phyloP scores from a whole-genome alignment of 2,797 vertebrate species.

The Tauraco hartlaubi region DNA sequence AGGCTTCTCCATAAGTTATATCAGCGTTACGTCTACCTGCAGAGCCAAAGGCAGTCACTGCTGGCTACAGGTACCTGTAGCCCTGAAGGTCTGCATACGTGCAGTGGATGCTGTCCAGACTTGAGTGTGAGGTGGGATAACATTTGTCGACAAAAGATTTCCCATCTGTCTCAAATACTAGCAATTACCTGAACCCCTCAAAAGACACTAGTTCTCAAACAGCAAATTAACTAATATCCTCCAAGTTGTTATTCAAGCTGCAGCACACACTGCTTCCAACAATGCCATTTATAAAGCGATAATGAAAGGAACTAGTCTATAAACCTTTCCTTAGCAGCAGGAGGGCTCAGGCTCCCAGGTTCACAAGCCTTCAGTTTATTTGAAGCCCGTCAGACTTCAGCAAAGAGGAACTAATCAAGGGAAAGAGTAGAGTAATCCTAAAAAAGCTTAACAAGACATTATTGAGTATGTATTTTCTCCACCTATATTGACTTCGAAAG shows the following conservation, averaged over 20 bases:
- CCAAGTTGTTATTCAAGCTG: background rate
- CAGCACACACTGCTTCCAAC: slow-evolving; percentile 33
- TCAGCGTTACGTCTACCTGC: background rate
- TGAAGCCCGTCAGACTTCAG: slow-evolving; percentile 47
- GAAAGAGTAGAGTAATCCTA: background rate
- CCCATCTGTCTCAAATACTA: background rate
- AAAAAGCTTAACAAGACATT: slow-evolving; percentile 24
- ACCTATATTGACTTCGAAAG: background rate
- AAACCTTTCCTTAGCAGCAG: slow-evolving; percentile 54
- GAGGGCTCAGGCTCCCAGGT: slow-evolving; percentile 25
- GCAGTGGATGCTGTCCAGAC: background rate
- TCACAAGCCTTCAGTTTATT: slow-evolving; percentile 47
- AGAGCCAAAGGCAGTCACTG: background rate
- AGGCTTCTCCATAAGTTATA: background rate
- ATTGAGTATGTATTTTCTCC: background rate
- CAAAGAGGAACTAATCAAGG: slow-evolving; percentile 14
- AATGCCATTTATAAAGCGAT: slow-evolving; percentile 59
- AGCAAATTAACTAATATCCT: background rate
- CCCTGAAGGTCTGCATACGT: background rate
- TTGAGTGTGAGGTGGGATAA: background rate
- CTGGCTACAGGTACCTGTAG: background rate
- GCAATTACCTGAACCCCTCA: background rate
- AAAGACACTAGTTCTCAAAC: background rate
- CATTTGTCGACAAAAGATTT: background rate
- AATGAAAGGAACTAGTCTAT: slow-evolving; percentile 75